Evolutionary conservation across 23 tunicate species (phyloP).

Genomic region (Diplosoma virens): DNA sequence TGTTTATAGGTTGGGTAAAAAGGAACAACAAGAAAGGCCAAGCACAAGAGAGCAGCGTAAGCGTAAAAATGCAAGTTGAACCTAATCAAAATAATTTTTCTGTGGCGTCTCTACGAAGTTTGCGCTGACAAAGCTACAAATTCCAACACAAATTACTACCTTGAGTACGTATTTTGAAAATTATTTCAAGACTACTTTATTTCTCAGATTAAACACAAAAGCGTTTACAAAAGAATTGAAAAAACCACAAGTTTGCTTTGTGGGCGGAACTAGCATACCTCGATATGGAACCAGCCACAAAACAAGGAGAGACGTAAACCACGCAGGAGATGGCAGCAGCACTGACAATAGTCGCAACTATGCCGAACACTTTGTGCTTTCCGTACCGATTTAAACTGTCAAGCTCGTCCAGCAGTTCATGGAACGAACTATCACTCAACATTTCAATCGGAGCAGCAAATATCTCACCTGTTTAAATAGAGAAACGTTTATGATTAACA

Average conservation of each 20-base stretch:
- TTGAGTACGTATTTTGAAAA: no score
- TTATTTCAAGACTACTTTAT: no score
- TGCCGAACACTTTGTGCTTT: constrained; percentile 33
- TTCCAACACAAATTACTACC: no score
- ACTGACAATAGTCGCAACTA: constrained; percentile 38
- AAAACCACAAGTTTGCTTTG: no score
- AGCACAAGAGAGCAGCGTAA: constrained; percentile 51
- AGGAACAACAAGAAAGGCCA: constrained; percentile 67
- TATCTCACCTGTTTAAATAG: constrained; percentile 83
- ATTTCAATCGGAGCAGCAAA: constrained; percentile 63
- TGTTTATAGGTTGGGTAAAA: constrained; percentile 57
- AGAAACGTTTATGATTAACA: no score
- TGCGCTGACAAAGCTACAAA: no score
- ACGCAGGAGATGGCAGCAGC: constrained; percentile 40
- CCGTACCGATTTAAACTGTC: constrained; percentile 75
- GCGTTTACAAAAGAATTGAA: no score
- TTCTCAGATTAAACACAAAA: no score
- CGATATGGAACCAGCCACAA: constrained; percentile 40
- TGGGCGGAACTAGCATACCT: constrained; percentile 53
- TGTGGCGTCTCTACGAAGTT: no score
- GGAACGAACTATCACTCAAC: constrained; percentile 71
- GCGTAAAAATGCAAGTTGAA: constrained; percentile 75
- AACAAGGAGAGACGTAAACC: constrained; percentile 72
- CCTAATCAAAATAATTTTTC: no score
- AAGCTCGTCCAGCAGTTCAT: constrained; percentile 77